Evolutionary conservation across 2,888 invertebrate genomes (phyloP).

Genomic region (Tholera decimalis): DNA sequence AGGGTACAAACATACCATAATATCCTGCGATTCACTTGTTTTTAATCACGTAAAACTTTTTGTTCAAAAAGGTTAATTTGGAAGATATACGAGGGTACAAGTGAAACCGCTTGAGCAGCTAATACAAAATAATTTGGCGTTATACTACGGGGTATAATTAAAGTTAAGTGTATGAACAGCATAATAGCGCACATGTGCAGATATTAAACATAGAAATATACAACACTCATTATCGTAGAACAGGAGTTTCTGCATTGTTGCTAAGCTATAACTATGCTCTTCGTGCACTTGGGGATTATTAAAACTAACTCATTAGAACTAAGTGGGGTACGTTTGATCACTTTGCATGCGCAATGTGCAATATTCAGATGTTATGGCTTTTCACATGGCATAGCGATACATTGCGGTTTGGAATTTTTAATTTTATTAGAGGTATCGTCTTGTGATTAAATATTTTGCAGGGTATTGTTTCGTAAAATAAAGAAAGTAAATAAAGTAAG

Average conservation of each 20-base stretch:
- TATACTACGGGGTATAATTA: conserved; percentile 11
- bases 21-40: not conserved
- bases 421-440: too few relatives aligned
- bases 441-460: too few relatives aligned
- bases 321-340: conserved; percentile 53
- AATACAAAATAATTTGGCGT: not conserved
- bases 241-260: conserved; percentile 34
- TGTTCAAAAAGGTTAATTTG: not conserved
- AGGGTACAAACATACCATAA: not conserved
- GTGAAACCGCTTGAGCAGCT: not conserved
- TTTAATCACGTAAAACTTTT: not conserved
- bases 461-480: too few relatives aligned
- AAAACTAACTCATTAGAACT: conserved; percentile 59
- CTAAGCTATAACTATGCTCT: conserved; percentile 15
- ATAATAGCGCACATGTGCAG: conserved; percentile 32
- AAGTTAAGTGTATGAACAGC: conserved; percentile 2
- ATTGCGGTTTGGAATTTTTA: conserved; percentile 5
- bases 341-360: conserved; percentile 63
- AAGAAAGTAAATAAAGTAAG: too few relatives aligned
- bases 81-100: not conserved
- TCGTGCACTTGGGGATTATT: conserved; percentile 46
- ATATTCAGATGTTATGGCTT: conserved; percentile 29
- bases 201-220: conserved; percentile 33
- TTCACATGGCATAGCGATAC: conserved; percentile 32
- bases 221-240: conserved; percentile 34